phyloP scores from a whole-genome alignment of 2,888 invertebrate genomes.

The Perizoma flavofasciatum region DNA sequence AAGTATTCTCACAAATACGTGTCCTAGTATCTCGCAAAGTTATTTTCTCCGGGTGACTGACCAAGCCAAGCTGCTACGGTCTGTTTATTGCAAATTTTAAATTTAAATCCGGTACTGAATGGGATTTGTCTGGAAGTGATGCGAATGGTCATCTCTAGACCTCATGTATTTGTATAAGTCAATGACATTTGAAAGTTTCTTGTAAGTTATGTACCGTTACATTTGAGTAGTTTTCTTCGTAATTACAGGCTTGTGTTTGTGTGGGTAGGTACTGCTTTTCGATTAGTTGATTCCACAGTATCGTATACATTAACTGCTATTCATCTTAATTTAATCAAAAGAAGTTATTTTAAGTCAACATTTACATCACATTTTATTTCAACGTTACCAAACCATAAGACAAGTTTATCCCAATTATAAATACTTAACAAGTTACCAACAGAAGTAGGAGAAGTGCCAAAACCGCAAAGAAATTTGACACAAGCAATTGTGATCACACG shows the following conservation, averaged over 20 bases:
- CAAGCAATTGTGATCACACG: conserved; percentile 29
- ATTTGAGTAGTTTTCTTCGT: not conserved
- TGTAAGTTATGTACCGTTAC: not conserved
- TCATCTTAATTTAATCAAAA: too few relatives aligned
- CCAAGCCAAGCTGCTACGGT: conserved; percentile 30
- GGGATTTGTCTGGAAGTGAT: conserved; percentile 28
- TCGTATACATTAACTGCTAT: too few relatives aligned
- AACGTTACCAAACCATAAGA: too few relatives aligned
- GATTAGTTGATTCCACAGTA: too few relatives aligned
- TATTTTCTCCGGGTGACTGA: conserved; percentile 33
- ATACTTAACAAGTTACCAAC: too few relatives aligned
- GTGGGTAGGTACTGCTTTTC: too few relatives aligned
- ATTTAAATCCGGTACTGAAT: conserved; percentile 38
- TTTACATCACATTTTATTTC: too few relatives aligned
- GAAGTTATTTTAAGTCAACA: too few relatives aligned
- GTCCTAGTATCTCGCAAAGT: conserved; percentile 17
- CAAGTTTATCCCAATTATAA: too few relatives aligned
- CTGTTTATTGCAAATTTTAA: conserved; percentile 39
- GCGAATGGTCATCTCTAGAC: conserved; percentile 17
- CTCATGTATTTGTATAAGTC: conserved; percentile 19
- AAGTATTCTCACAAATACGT: conserved; percentile 12
- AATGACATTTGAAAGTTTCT: conserved; percentile 7
- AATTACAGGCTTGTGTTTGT: too few relatives aligned
- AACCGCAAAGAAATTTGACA: conserved; percentile 30
- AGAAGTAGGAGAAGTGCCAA: conserved; percentile 21